Base-by-base conservation (phyloP, 2,888 invertebrate genomes). In the Tetheella fluctuosa region DNA sequence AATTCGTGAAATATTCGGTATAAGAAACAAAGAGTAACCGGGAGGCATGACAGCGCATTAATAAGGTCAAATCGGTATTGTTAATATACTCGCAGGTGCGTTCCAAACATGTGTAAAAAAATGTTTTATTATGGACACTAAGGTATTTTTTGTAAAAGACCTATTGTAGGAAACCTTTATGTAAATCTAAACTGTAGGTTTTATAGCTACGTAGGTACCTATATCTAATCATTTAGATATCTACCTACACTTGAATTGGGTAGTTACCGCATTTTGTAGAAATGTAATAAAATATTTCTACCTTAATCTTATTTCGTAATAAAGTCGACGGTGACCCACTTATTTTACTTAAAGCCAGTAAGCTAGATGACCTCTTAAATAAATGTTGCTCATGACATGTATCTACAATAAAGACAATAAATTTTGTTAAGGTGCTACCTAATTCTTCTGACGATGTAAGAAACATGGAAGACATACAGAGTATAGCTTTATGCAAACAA, bases 1-100 rank as follows among this genome's bases (percentile, higher is more conserved):
- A 65, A 67, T 58, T 58, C 28, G 34, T 59, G 61, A 62, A 62
- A 68, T 66, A 69, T 67, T 59, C 48, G 28, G n/a, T 23, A 37
- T 30, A 7, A 30, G 52, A 39, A 53, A 58, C 52, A 58, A 54
- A 57, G 23, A 57, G 54, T 54, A 60, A 52, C 57, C 30, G 54
- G 37, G 23, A 54, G 55, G 55, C 55, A 37, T 55, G 55, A 55
- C 30, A 55, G 59, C 64, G 59, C 60, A 61, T 58, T 60, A 54
- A 59, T 59, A 52, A 37, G 17, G 34, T 34, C 34, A 13, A 13
- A 34, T 34, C 13, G 34, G 13, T 7, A 48, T 10, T 20, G 7
- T 48, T 48, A 8, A 48, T 20, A 20, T 20, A 48, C 42, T 48
- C 17, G 20, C 42, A 48, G 42, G 17, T 20, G 10, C 3, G 15